Evolutionary conservation across 2,113 vertebrate genomes (phyloP), one percentile per base, ranked within the genome.

Genomic region (Ophiodon elongatus): DNA sequence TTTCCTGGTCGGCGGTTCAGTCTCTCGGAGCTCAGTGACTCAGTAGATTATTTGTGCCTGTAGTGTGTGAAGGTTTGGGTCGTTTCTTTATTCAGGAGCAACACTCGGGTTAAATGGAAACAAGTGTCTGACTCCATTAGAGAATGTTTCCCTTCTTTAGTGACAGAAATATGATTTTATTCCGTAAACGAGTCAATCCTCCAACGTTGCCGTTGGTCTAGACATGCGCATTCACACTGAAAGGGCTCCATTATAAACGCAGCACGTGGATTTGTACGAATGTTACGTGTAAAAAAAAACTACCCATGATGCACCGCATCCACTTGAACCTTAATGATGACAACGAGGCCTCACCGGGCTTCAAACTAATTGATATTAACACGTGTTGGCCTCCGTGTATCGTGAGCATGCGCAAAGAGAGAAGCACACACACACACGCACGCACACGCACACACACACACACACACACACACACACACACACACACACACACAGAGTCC

Each of bases 21-120:
- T 29, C 47, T 6, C 45, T n/a, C n/a, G n/a, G n/a, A n/a, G n/a
- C n/a, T n/a, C n/a, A n/a, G n/a, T n/a, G n/a, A n/a, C 23, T 50
- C 23, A 27, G 4, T 31, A 39, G 15, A 6, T 27, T 17, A 0
- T 4, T 4, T 29, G 5, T 11, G 5, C 31, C 0, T n/a, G 11
- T 0, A 15, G 13, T 6, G 15, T 60, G 39, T 31, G 67, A 33
- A 9, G 10, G 39, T 27, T 57, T 59, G 21, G 19, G 1, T 41
- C 23, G 10, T 43, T 47, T 35, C 41, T 29, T 67, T 66, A 19
- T 64, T 29, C 29, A 37, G 2, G 11, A 45, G 39, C 1, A 15
- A 6, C n/a, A 47, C 37, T 45, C 2, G 4, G 17, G 1, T 75
- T 60, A 4, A n/a, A 33, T 35, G 0, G 7, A 4, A 43, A 57